phyloP scores from a whole-genome alignment of 2,888 invertebrate genomes.

The Allophyes oxyacanthae region DNA sequence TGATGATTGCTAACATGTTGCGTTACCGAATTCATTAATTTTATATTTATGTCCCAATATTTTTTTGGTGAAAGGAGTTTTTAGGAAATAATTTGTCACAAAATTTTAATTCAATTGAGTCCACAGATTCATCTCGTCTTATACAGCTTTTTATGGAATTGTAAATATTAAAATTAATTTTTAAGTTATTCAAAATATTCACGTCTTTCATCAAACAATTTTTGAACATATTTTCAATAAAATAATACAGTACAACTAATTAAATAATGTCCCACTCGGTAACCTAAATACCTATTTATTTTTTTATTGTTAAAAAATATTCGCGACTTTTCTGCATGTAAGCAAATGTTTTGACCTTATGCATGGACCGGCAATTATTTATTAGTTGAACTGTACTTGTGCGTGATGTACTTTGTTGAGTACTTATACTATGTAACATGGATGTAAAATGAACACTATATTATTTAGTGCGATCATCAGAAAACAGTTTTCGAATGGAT shows the following conservation, averaged over 20 bases:
- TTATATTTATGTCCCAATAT: conserved; percentile 22
- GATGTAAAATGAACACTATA: conserved; percentile 50
- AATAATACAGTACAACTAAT: conserved; percentile 9
- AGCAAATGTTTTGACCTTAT: too few species aligned
- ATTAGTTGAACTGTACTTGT: too few species aligned
- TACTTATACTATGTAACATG: conserved; percentile 52
- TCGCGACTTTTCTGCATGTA: too few species aligned
- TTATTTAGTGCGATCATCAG: conserved; percentile 40
- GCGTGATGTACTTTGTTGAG: conserved; percentile 47
- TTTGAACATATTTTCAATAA: conserved; percentile 24
- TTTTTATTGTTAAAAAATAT: too few species aligned
- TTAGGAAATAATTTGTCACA: conserved; percentile 27
- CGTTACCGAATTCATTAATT: conserved; percentile 13
- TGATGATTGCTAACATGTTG: too few species aligned
- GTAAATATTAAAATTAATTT: conserved; percentile 22
- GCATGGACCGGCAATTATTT: too few species aligned
- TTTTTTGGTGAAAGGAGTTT: conserved; percentile 4
- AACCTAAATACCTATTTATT: too few species aligned
- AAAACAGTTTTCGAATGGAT: conserved; percentile 52
- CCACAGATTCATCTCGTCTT: not conserved
- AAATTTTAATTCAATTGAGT: conserved; percentile 3
- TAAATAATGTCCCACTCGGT: too few species aligned
- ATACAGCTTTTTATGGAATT: conserved; percentile 18
- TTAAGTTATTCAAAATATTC: conserved; percentile 16
- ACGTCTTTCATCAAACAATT: conserved; percentile 23